Conservation (phyloP, 2,113 vertebrate species). For the Delphinus delphis region DNA sequence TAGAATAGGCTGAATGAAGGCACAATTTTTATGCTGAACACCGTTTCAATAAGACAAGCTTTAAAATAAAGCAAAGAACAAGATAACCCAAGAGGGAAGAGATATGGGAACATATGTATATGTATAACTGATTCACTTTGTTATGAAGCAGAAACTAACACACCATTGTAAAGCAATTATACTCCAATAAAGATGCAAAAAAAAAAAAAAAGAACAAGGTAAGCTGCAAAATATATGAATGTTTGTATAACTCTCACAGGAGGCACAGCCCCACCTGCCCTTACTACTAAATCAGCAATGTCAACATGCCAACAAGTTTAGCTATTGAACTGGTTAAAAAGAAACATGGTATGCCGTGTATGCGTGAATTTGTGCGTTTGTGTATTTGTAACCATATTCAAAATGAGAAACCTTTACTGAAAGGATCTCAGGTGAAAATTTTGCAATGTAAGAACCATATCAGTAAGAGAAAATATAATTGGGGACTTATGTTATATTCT, state of each 20-base stretch:
- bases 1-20: background rate
- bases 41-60: constrained; percentile 52
- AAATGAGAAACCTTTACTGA: background rate
- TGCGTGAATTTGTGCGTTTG: background rate
- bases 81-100: background rate
- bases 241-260: constrained; percentile 72
- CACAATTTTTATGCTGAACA: constrained; percentile 57
- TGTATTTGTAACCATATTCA: background rate
- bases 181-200: too few relatives aligned
- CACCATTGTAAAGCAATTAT: too few relatives aligned
- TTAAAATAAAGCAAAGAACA: constrained; percentile 72
- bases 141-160: too few relatives aligned
- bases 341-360: background rate
- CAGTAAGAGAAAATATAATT: background rate
- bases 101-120: too few relatives aligned
- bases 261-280: constrained; percentile 56
- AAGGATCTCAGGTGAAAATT: constrained; percentile 13
- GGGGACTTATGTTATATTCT: background rate
- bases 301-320: background rate
- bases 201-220: background rate
- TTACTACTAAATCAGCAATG: constrained; percentile 43
- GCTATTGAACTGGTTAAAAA: constrained; percentile 13
- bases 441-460: background rate
- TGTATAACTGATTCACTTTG: too few relatives aligned
- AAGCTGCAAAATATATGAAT: constrained; percentile 66